Percentiles rank a stretch among this genome's conserved stretches.
Conservation (phyloP, 2,888 invertebrate species). For the Drepana falcataria region DNA sequence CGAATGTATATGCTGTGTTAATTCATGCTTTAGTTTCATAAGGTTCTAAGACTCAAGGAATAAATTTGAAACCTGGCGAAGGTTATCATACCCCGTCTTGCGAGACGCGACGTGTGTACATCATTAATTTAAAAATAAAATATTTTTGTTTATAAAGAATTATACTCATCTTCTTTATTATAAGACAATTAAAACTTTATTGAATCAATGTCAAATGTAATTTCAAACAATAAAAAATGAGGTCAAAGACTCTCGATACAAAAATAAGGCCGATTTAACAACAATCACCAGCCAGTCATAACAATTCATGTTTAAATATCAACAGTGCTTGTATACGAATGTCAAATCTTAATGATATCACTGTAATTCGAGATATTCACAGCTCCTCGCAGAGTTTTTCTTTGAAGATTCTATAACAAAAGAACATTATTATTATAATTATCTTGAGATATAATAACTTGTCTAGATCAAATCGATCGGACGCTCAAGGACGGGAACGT, state of each 20-base stretch:
- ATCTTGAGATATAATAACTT: background rate
- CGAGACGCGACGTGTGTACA: too few relatives aligned
- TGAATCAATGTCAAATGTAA: conserved; percentile 7
- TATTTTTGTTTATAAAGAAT: too few relatives aligned
- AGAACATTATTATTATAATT: background rate
- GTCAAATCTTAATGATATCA: conserved; percentile 76
- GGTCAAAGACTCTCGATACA: conserved; percentile 10
- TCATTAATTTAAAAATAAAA: too few relatives aligned
- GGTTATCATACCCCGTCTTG: too few relatives aligned
- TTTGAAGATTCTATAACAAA: conserved; percentile 81
- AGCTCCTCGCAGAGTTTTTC: conserved; percentile 81
- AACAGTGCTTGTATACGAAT: conserved; percentile 7
- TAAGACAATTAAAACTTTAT: too few relatives aligned
- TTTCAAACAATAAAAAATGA: conserved; percentile 14
- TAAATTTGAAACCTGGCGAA: too few relatives aligned
- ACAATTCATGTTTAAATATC: conserved; percentile 15
- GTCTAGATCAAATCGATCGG: too few relatives aligned
- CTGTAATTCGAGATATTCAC: conserved; percentile 82
- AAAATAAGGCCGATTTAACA: conserved; percentile 18
- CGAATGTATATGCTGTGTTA: too few relatives aligned
- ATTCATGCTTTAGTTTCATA: too few relatives aligned
- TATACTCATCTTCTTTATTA: too few relatives aligned
- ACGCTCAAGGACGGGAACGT: too few relatives aligned
- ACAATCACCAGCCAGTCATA: conserved; percentile 19
- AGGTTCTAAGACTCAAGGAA: too few relatives aligned